These are phyloP conservation scores for Odobenus rosmarus DNA, from an alignment of 2,113 vertebrate genomes.

Conservation along the genomic window DNA sequence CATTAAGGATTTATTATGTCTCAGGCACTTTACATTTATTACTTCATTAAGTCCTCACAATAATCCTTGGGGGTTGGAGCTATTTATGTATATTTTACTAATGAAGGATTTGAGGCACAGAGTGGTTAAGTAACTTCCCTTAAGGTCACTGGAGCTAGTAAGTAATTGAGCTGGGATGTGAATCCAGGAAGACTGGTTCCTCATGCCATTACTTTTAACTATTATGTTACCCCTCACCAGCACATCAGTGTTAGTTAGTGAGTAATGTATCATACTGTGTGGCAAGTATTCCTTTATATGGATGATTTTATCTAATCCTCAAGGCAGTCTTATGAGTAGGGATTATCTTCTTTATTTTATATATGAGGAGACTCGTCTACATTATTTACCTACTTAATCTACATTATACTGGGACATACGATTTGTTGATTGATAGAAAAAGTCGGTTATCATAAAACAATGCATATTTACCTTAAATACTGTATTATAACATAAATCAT, in stretches of 20 bases:
- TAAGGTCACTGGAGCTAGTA: background rate
- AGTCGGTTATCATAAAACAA: background rate
- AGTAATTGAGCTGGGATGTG: background rate
- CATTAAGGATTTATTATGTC: background rate
- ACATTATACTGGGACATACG: background rate
- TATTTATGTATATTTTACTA: slow-evolving; percentile 7
- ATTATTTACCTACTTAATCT: background rate
- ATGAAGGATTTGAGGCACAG: background rate
- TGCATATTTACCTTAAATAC: background rate
- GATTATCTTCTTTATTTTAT: background rate
- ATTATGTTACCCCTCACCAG: background rate
- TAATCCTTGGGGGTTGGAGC: background rate
- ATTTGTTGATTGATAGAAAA: background rate
- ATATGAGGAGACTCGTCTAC: background rate
- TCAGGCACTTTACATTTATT: background rate
- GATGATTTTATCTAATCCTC: background rate
- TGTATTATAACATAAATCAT: background rate
- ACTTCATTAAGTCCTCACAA: background rate
- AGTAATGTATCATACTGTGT: background rate
- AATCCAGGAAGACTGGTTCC: background rate
- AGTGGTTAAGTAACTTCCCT: background rate
- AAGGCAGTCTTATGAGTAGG: background rate
- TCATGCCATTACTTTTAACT: background rate
- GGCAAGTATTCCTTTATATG: background rate
- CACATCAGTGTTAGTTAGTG: background rate